phyloP scores from a whole-genome alignment of 2,888 invertebrate species.

The Drosophila eohydei region DNA sequence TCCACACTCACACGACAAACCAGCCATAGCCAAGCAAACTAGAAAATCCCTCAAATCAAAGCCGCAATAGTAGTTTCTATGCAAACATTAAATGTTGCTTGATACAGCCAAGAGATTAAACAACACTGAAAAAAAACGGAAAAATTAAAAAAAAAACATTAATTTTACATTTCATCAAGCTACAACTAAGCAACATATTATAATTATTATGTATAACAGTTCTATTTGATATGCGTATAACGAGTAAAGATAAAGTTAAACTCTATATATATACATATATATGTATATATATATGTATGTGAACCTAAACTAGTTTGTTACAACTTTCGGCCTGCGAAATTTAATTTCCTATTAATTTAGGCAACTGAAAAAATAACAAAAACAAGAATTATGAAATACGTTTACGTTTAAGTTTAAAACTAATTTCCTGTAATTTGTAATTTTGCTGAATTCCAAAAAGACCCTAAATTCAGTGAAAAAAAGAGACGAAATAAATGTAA shows the following conservation, averaged over 20 bases:
- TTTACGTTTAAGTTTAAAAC: slow-evolving; percentile 48
- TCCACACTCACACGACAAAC: slow-evolving; percentile 15
- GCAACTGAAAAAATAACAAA: slow-evolving; percentile 35
- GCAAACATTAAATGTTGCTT: slow-evolving; percentile 58
- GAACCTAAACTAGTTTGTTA: slow-evolving; percentile 54
- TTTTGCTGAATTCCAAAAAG: slow-evolving; percentile 35
- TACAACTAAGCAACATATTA: slow-evolving; percentile 48
- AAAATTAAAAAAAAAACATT: slow-evolving; percentile 34
- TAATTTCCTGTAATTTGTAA: slow-evolving; percentile 57
- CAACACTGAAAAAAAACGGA: background rate
- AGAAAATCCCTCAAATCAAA: slow-evolving; percentile 13
- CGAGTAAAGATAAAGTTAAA: slow-evolving; percentile 33
- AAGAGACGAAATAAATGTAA: slow-evolving; percentile 25
- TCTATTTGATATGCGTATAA: slow-evolving; percentile 55
- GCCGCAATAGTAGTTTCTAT: slow-evolving; percentile 72
- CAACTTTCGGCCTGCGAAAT: slow-evolving; percentile 73
- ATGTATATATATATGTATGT: slow-evolving; percentile 11
- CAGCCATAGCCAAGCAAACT: slow-evolving; percentile 32
- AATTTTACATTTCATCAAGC: slow-evolving; percentile 50
- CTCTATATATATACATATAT: slow-evolving; percentile 18
- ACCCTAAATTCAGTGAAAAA: slow-evolving; percentile 20
- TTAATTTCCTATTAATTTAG: slow-evolving; percentile 76
- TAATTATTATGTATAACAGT: slow-evolving; percentile 43
- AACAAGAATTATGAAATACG: slow-evolving; percentile 28
- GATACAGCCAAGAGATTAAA: slow-evolving; percentile 61